Base-by-base conservation (phyloP, 2,113 vertebrate species). In the Antechinus stuartii region DNA sequence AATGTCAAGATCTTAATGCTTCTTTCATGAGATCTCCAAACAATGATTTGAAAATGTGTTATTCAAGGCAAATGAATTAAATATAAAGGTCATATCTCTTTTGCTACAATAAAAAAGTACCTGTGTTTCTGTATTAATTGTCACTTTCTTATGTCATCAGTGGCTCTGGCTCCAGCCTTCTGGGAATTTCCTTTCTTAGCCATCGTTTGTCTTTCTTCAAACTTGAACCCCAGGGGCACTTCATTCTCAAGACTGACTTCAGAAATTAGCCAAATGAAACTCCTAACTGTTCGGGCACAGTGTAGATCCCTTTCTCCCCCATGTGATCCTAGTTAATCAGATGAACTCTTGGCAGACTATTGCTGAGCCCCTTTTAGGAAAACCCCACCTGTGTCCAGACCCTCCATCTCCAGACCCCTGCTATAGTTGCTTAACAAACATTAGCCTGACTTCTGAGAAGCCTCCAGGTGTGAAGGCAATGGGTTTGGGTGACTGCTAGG, bases 1-100 rank as follows among this genome's bases (percentile, higher is more conserved):
- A 84, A 92, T 53, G 54, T 47, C 84, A 50, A 95, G 3, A 95
- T 16, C 52, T 22, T 23, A 90, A 84, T 84, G 22, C 3, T 54
- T 50, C 22, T 89, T 35, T 54, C 30, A 30, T 92, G 53, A 91
- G 35, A 42, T 90, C 52, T n/a, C 19, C 68, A 46, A 92, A 47
- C 91, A 7, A 56, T 91, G 24, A 57, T 2, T 8, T 54, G 89
- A 96, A 95, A 92, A 93, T 26, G 46, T 46, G 61, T 61, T 89
- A 92, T 91, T 91, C 93, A 92, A 93, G 49, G 35, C 90, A 35
- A 91, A 93, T 57, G 11, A 57, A 25, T 90, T 89, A 96, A 96
- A 84, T 61, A 54, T 68, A 53, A 19, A 14, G 95, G 89, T 55
- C 89, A 93, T 89, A 94, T 6, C 12, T 42, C 47, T 92, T 47